These are phyloP conservation scores for Apodemia zela DNA, from an alignment of 2,888 invertebrate genomes.

Conservation along the genomic window DNA sequence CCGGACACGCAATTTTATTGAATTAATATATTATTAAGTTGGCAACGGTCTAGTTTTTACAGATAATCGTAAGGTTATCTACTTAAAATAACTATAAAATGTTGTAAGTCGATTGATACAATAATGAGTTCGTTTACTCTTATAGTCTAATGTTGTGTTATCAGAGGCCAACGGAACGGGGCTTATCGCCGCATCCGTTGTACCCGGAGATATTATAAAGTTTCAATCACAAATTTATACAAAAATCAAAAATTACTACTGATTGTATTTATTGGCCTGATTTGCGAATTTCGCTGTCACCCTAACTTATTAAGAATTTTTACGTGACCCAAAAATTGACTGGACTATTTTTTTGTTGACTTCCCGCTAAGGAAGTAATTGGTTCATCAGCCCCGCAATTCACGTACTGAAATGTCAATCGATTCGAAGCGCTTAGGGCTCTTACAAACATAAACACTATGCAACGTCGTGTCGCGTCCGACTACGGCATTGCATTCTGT, in stretches of 20 bases:
- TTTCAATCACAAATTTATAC: conserved; percentile 25
- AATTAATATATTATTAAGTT: conserved; percentile 2
- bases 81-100: conserved; percentile 32
- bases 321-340: too few species aligned
- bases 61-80: conserved; percentile 60
- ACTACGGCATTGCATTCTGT: too few species aligned
- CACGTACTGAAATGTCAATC: too few species aligned
- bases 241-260: conserved; percentile 25
- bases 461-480: too few species aligned
- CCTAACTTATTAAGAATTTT: background rate
- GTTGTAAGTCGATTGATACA: conserved; percentile 43
- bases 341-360: too few species aligned
- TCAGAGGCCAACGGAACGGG: conserved; percentile 61
- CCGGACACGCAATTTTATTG: too few species aligned
- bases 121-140: conserved; percentile 65
- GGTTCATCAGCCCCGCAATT: too few species aligned
- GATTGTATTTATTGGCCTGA: conserved; percentile 6
- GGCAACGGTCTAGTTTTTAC: conserved; percentile 31
- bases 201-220: conserved; percentile 35
- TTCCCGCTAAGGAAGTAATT: too few species aligned
- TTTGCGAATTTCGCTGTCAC: background rate
- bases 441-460: too few species aligned
- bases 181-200: conserved; percentile 66
- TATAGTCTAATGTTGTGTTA: conserved; percentile 57
- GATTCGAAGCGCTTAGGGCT: too few species aligned